Evolutionary conservation across 2,888 invertebrate species (phyloP).

Genomic region (Meloe dianella): DNA sequence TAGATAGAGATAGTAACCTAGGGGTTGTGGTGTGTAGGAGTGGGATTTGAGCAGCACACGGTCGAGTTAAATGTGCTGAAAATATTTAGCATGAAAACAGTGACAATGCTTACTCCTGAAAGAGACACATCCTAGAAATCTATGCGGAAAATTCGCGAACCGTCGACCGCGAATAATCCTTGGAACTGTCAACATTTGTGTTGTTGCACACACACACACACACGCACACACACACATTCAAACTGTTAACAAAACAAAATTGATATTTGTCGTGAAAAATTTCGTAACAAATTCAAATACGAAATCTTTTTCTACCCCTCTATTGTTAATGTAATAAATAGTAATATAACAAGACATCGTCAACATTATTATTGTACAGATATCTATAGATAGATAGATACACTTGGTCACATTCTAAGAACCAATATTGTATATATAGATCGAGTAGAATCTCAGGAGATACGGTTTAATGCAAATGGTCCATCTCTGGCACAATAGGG

Average conservation of each 20-base stretch:
- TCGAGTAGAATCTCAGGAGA: conserved; percentile 48
- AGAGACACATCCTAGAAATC: conserved; percentile 38
- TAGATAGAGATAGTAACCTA: too few relatives aligned
- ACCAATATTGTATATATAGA: conserved; percentile 38
- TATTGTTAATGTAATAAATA: conserved; percentile 50
- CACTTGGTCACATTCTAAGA: conserved; percentile 43
- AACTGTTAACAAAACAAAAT: background rate
- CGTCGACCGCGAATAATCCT: conserved; percentile 29
- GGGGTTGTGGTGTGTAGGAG: too few relatives aligned
- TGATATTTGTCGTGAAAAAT: background rate
- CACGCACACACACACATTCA: too few relatives aligned
- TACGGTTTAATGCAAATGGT: conserved; percentile 58
- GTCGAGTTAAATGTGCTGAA: conserved; percentile 57
- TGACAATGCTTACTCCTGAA: conserved; percentile 51
- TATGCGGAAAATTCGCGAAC: conserved; percentile 30
- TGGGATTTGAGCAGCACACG: conserved; percentile 42
- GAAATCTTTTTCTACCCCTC: too few relatives aligned
- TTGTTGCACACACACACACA: too few relatives aligned
- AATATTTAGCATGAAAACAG: conserved; percentile 52
- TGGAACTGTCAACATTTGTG: background rate
- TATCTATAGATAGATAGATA: conserved; percentile 16
- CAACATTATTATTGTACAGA: conserved; percentile 12
- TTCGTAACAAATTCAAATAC: too few relatives aligned
- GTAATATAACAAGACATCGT: conserved; percentile 46
- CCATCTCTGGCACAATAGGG: conserved; percentile 59